Percentiles rank a stretch among this genome's conserved stretches.
Conservation (phyloP, 1,140 invertebrate genomes). For the Cotesia typhae region DNA sequence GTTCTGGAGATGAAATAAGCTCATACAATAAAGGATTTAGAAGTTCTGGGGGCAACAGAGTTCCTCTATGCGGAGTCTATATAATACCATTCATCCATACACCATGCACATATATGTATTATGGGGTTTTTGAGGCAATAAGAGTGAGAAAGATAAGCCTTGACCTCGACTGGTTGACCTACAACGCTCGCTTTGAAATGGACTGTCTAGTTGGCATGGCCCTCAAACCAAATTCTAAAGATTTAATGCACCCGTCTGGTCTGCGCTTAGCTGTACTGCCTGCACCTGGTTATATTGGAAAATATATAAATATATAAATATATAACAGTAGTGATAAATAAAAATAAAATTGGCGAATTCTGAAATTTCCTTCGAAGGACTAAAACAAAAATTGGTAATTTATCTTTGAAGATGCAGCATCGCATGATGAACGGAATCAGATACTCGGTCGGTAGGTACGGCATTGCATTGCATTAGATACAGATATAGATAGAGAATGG, state of each 20-base stretch:
- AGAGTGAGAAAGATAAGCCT: conserved; percentile 48
- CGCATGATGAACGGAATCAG: neutral
- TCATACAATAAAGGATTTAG: neutral
- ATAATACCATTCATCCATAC: neutral
- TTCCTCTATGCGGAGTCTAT: neutral
- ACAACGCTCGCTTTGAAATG: conserved; percentile 55
- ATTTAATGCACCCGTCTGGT: conserved; percentile 24
- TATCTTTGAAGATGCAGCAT: no score
- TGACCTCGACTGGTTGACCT: conserved; percentile 61
- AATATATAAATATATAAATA: no score
- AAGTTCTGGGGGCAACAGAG: conserved; percentile 9
- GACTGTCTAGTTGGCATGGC: conserved; percentile 35
- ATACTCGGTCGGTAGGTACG: conserved; percentile 49
- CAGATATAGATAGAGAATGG: conserved; percentile 44
- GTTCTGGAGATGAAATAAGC: neutral
- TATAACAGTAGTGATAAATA: no score
- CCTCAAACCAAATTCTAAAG: conserved; percentile 28
- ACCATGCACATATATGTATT: no score
- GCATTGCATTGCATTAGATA: conserved; percentile 60
- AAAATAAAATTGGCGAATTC: no score
- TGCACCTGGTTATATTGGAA: no score
- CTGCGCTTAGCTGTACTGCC: neutral
- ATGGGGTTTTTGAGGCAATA: neutral
- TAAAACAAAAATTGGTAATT: neutral
- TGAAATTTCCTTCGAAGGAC: no score